Conservation (phyloP, 1,140 invertebrate species). For the Cyclargus thomasi region DNA sequence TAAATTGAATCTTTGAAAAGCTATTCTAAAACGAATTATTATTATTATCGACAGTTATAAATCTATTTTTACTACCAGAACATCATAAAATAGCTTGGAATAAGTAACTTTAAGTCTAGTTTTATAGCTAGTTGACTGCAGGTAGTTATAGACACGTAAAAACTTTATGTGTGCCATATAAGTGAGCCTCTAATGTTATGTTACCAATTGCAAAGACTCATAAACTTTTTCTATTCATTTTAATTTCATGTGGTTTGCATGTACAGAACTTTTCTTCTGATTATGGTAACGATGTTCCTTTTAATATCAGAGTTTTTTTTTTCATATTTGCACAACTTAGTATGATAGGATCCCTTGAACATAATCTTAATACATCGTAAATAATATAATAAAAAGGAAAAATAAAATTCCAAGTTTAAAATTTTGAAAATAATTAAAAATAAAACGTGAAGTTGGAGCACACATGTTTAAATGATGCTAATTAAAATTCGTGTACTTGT, state of each 20-base stretch:
- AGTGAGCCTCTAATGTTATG: neutral
- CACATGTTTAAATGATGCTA: conserved; percentile 6
- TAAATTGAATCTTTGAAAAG: too few species aligned
- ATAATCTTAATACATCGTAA: too few species aligned
- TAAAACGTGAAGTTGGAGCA: neutral
- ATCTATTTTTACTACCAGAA: neutral
- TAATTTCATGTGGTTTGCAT: too few species aligned
- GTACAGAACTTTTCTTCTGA: too few species aligned
- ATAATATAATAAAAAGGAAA: too few species aligned
- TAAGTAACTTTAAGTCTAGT: neutral
- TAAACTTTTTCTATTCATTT: too few species aligned
- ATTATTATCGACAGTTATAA: too few species aligned
- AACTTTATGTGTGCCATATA: neutral
- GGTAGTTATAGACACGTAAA: neutral
- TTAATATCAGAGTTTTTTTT: too few species aligned
- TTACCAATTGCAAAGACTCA: neutral
- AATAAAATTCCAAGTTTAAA: neutral
- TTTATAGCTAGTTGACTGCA: neutral
- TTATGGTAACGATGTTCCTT: too few species aligned
- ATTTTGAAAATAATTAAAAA: neutral
- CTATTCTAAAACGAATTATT: too few species aligned
- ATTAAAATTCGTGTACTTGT: conserved; percentile 1
- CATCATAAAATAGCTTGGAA: neutral
- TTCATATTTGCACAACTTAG: too few species aligned
- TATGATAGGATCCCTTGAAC: too few species aligned